A percentile compares a stretch with the other conserved stretches of the same genome.
These are phyloP conservation scores for Choristoneura fumiferana DNA, from an alignment of 1,140 invertebrate species.

Conservation along the genomic window DNA sequence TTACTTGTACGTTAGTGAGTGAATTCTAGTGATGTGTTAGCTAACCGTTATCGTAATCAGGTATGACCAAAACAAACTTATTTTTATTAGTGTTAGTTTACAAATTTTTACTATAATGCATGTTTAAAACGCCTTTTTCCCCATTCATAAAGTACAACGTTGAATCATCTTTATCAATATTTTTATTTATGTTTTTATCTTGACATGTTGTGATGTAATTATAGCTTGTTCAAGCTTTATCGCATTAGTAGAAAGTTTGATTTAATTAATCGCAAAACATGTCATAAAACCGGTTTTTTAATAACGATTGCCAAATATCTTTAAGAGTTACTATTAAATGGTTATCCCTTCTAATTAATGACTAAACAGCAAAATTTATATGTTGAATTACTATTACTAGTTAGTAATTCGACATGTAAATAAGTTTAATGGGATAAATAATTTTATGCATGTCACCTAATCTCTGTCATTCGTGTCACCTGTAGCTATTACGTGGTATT, in stretches of 20 bases:
- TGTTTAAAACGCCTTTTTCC: background rate
- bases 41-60: background rate
- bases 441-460: no score
- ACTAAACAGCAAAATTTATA: no score
- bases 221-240: background rate
- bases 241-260: background rate
- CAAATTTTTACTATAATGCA: conserved; percentile 3
- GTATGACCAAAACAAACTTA: background rate
- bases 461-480: conserved; percentile 1
- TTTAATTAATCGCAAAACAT: background rate
- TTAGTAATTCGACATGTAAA: background rate
- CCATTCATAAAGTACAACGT: background rate
- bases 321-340: background rate
- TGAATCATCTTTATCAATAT: background rate
- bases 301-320: background rate
- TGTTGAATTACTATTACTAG: no score
- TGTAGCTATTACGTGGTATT: background rate
- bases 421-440: background rate
- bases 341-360: no score
- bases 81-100: background rate
- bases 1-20: conserved; percentile 10
- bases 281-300: background rate
- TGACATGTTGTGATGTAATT: conserved; percentile 5
- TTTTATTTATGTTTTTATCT: background rate
- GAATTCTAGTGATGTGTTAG: conserved; percentile 12